Conservation (phyloP, 2,888 invertebrate species). For the Ochropleura leucogaster region DNA sequence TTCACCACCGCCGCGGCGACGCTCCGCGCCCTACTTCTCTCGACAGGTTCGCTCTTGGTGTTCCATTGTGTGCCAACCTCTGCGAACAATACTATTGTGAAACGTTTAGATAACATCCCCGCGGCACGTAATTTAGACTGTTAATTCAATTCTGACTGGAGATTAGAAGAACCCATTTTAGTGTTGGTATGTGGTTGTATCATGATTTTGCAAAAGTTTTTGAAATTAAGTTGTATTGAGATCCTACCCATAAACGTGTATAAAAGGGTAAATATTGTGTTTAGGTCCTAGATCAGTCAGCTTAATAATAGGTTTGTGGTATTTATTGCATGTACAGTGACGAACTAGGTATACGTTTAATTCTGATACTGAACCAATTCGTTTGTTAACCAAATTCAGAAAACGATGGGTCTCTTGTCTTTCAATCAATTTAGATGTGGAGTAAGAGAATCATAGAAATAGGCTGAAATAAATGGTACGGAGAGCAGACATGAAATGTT, state of each 20-base stretch:
- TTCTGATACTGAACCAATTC: background rate
- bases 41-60: conserved; percentile 87
- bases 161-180: conserved; percentile 66
- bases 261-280: background rate
- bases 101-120: conserved; percentile 86
- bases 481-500: background rate
- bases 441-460: too few relatives aligned
- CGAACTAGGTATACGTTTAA: background rate
- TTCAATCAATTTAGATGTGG: too few relatives aligned
- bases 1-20: conserved; percentile 86
- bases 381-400: background rate
- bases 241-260: background rate
- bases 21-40: conserved; percentile 86
- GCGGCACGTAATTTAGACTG: conserved; percentile 78
- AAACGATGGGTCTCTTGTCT: background rate
- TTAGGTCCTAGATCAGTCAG: background rate
- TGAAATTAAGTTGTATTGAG: conserved; percentile 1
- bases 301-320: too few relatives aligned
- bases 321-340: background rate
- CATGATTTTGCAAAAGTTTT: conserved; percentile 38
- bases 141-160: conserved; percentile 76
- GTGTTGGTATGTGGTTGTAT: conserved; percentile 51
- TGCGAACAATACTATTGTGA: conserved; percentile 87
- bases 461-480: background rate
- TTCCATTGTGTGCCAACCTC: conserved; percentile 86